phyloP scores from a whole-genome alignment of 2,113 vertebrate species.

The Periophthalmus modestus region DNA sequence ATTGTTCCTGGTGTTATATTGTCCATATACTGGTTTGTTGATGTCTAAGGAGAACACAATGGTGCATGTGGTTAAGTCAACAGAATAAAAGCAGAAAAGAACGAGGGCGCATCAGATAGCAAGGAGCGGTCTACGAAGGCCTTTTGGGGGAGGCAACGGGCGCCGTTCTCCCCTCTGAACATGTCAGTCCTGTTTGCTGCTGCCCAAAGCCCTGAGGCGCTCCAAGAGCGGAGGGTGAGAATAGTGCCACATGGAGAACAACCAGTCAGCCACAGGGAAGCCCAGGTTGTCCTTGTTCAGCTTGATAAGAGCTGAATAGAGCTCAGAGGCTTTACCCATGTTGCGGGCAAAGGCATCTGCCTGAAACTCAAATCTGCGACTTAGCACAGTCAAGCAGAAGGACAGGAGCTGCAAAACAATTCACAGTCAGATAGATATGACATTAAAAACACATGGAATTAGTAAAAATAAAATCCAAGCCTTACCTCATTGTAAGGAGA shows the following conservation, averaged over 20 bases:
- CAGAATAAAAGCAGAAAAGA: constrained; percentile 48
- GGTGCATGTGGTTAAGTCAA: constrained; percentile 4
- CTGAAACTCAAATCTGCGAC: constrained; percentile 97
- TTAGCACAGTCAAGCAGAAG: constrained; percentile 94
- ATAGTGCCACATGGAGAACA: constrained; percentile 99
- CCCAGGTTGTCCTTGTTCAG: constrained; percentile 98
- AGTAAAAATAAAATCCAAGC: not conserved
- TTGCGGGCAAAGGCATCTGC: constrained; percentile 93
- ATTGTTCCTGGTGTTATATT: constrained; percentile 19
- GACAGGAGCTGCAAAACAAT: constrained; percentile 84
- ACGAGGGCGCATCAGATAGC: constrained; percentile 56
- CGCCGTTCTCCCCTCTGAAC: constrained; percentile 55
- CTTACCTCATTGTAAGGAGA: constrained; percentile 98
- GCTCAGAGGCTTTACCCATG: constrained; percentile 91
- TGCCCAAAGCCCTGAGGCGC: constrained; percentile 91
- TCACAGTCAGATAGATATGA: not conserved
- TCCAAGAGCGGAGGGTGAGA: constrained; percentile 97
- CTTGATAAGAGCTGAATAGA: constrained; percentile 97
- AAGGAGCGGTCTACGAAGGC: constrained; percentile 66
- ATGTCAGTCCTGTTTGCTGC: constrained; percentile 88
- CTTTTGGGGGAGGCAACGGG: constrained; percentile 53
- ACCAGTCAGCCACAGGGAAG: constrained; percentile 96
- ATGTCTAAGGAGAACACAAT: constrained; percentile 32
- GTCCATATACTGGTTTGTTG: constrained; percentile 45
- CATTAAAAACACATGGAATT: not conserved